Base-by-base conservation (phyloP, 2,888 invertebrate genomes). In the Caenorhabditis macrosperma region DNA sequence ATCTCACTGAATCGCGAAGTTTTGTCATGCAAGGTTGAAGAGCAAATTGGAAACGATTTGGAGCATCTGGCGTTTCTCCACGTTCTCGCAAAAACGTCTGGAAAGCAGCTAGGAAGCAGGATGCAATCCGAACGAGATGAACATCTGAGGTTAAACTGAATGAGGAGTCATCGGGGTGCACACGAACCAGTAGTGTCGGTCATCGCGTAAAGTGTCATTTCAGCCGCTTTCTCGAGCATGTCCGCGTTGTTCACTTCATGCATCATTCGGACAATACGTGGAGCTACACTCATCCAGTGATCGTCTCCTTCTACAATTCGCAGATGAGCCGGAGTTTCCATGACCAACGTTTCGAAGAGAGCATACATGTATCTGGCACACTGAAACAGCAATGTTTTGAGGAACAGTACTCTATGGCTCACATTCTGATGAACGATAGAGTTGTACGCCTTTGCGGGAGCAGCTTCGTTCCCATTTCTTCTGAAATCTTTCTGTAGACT, bases 301-400 rank as follows among this genome's bases (percentile, higher is more conserved):
- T 84, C 81, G 28, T 84, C 84, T 12, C 80, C 84, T 41, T 82
- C 84, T 15, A 82, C 59, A 10, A 81, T 78, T 46, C 78, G 54
- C 15, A 84, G 52, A 5, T 77, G 60, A 0, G 81, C 78, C 3
- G 72, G 54, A 12, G 67, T 54, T 4, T 67, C 60, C 26, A 72
- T 67, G 10, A 69, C 76, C 2, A 30, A 35, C 0, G 76, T 80
- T 22, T 74, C 81, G 17, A 67, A 64, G 1, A 72, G 60, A 9
- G 81, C 82, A 67, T 82, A 84, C 4, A 84, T 35, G 48, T 82
- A 84, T 41, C 44, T 60, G 5, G 82, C 64, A 12, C 72, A 68
- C 82, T 83, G 61, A 66, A 81, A 72, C 2, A 6, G 15, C 2
- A 30, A 33, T 26, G 0, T n/a, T n/a, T n/a, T n/a, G n/a, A n/a